phyloP scores from a whole-genome alignment of 1,140 invertebrate genomes.

The Pissodes strobi region DNA sequence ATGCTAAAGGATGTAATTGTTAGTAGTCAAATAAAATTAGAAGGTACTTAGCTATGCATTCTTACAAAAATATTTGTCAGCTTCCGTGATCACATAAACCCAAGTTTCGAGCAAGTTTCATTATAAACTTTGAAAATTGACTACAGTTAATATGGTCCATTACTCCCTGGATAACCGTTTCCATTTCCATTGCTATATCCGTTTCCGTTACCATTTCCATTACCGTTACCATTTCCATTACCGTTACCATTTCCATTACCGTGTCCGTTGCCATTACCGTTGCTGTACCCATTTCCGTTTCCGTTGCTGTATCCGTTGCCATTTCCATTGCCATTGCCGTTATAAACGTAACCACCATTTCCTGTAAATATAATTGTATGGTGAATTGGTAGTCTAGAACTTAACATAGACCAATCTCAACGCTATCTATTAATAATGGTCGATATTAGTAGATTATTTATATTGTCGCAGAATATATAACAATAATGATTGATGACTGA shows the following conservation, averaged over 20 bases:
- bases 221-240: constrained; percentile 43
- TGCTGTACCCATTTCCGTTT: constrained; percentile 34
- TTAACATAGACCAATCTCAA: no score
- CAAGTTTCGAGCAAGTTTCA: constrained; percentile 13
- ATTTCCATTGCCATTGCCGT: constrained; percentile 48
- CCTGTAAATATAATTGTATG: no score
- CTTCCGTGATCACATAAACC: constrained; percentile 23
- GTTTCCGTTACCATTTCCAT: constrained; percentile 26
- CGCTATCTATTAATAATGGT: no score
- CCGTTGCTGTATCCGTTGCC: constrained; percentile 29
- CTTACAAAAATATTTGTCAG: constrained; percentile 16
- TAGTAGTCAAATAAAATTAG: background rate
- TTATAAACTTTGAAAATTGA: constrained; percentile 34
- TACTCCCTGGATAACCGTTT: constrained; percentile 21
- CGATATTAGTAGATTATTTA: no score
- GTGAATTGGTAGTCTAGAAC: no score
- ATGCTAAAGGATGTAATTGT: background rate
- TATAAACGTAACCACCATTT: constrained; percentile 17
- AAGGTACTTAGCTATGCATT: background rate
- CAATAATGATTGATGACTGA: no score
- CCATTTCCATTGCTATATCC: constrained; percentile 32
- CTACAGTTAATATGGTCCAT: constrained; percentile 34
- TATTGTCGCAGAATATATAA: no score
- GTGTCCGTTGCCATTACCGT: constrained; percentile 23
- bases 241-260: constrained; percentile 47